phyloP scores from a whole-genome alignment of 37 sponge, comb jelly and placozoan genomes.

The Amphimedon queenslandica region DNA sequence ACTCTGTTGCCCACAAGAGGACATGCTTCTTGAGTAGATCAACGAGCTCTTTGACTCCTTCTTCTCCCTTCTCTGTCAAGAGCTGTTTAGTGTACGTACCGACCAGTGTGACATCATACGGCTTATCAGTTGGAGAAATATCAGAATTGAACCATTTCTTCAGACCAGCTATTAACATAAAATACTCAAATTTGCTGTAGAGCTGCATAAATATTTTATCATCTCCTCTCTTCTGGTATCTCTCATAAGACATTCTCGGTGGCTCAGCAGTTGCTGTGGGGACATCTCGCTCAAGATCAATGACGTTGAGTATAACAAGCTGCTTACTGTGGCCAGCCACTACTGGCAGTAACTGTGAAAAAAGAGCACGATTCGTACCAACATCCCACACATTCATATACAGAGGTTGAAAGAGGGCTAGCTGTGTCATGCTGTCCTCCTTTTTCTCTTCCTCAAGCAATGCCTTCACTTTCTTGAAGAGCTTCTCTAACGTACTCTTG shows the following conservation, averaged over 20 bases:
- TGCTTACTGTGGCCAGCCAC: neutral
- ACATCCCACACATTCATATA: neutral
- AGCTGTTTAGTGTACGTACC: neutral
- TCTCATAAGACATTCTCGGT: neutral
- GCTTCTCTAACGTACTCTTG: neutral
- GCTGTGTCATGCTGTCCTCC: neutral
- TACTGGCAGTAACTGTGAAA: neutral
- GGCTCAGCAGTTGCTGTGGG: neutral
- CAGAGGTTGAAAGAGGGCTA: neutral
- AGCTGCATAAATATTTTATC: neutral
- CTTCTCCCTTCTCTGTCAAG: neutral
- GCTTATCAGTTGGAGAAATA: neutral
- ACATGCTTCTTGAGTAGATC: neutral
- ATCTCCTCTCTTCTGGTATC: neutral
- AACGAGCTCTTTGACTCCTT: neutral
- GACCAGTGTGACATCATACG: neutral
- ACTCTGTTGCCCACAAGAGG: neutral
- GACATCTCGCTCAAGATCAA: conserved; percentile 3
- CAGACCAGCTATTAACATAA: neutral
- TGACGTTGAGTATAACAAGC: neutral
- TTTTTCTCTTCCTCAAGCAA: neutral
- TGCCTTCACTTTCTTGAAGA: neutral
- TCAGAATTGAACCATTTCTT: conserved; percentile 1
- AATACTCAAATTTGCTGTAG: neutral
- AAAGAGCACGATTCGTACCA: neutral